These are phyloP conservation scores for Caerostris extrusa DNA, from an alignment of 1,140 invertebrate genomes.

Conservation along the genomic window DNA sequence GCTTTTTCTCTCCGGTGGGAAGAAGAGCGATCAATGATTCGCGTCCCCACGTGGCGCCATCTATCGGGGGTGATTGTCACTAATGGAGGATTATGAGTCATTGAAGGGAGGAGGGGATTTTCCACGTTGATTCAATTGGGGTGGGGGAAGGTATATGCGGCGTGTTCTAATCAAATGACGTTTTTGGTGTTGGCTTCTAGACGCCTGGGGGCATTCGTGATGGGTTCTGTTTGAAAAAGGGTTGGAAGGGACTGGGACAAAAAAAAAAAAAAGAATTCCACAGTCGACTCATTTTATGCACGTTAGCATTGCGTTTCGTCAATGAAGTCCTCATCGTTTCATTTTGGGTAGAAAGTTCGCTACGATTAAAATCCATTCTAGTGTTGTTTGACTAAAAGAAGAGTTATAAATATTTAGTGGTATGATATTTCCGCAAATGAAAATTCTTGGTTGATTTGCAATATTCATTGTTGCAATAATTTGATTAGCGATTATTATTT, in stretches of 20 bases:
- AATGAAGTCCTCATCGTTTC: no score
- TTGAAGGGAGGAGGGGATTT: background rate
- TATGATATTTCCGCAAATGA: no score
- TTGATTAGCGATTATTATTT: no score
- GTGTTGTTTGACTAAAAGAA: no score
- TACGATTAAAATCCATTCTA: no score
- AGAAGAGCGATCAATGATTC: background rate
- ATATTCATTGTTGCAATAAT: no score
- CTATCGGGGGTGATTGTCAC: background rate
- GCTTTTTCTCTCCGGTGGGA: background rate
- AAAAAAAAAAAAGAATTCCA: background rate
- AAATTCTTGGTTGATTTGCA: no score
- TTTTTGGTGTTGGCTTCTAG: constrained; percentile 24
- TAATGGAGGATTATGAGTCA: constrained; percentile 18
- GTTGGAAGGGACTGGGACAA: background rate
- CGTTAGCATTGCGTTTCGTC: no score
- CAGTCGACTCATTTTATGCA: background rate
- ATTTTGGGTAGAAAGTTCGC: no score
- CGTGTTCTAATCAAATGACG: constrained; percentile 21
- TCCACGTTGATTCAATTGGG: background rate
- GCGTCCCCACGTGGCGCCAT: background rate
- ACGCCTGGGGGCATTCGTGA: background rate
- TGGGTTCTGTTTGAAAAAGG: background rate
- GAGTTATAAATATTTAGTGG: no score
- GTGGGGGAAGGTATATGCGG: background rate